phyloP scores from a whole-genome alignment of 2,888 invertebrate species.

The Pimpla rufipes region DNA sequence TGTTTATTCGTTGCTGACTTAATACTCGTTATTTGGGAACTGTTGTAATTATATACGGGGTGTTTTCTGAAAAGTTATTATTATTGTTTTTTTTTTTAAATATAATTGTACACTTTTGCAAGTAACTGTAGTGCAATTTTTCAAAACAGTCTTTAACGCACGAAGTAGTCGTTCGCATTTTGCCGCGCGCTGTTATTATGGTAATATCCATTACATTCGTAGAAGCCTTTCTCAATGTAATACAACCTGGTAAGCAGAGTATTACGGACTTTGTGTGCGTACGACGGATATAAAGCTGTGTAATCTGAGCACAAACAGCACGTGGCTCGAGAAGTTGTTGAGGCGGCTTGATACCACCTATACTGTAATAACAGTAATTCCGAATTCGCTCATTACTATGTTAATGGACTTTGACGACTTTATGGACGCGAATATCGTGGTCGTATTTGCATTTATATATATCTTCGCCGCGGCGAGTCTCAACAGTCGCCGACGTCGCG shows the following conservation, averaged over 20 bases:
- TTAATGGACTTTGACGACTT: background rate
- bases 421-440: background rate
- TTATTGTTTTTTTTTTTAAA: conserved; percentile 9
- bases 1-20: too few relatives aligned
- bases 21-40: too few relatives aligned
- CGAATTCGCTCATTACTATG: conserved; percentile 16
- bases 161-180: background rate
- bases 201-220: conserved; percentile 62
- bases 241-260: conserved; percentile 40
- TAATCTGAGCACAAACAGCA: conserved; percentile 1
- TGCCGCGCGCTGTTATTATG: conserved; percentile 49
- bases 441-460: background rate
- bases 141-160: background rate
- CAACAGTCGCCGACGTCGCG: background rate
- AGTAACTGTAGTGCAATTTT: background rate
- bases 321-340: conserved; percentile 42
- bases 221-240: conserved; percentile 48
- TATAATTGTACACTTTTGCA: background rate
- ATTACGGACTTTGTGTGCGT: conserved; percentile 3
- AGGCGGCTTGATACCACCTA: conserved; percentile 7
- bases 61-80: too few relatives aligned
- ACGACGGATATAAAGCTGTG: background rate
- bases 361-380: conserved; percentile 19
- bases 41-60: too few relatives aligned
- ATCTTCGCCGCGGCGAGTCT: background rate